Evolutionary conservation across 2,797 vertebrate species (phyloP), one percentile per base, ranked within the genome.

Genomic region (Monodelphis domestica): DNA sequence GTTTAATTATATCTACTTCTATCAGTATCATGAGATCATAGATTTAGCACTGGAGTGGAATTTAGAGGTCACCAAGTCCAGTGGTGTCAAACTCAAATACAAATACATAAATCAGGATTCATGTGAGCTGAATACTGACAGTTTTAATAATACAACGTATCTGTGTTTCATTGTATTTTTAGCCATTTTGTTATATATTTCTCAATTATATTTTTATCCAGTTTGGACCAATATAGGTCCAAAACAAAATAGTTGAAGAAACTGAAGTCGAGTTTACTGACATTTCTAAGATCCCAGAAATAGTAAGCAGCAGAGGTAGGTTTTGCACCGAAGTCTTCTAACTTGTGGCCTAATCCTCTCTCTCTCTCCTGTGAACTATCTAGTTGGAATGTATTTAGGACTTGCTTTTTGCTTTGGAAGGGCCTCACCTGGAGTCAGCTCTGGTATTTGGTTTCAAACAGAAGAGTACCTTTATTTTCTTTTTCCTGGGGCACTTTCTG

Each of bases 401-500:
- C 50, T 50, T 84, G 11, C 21, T 78, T 78, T 45, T 89, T 90
- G 87, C 54, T 91, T 94, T 93, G 84, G 45, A 95, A 95, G 87
- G 92, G 38, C 92, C 90, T 84, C 70, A 84, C 7, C 6, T 63
- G 63, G 51, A 87, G 53, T 97, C 94, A 88, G 6, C 88, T 95
- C 95, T 90, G 33, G 93, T 52, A 17, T 78, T 90, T 92, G 87
- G 57, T 59, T 55, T 91, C 26, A 29, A 54, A 9, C 87, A 24
- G 92, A 88, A 55, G 10, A 87, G 96, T n/a, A 70, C 63, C 29
- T 4, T 92, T 54, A 59, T 96, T 97, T 96, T 94, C 26, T 53
- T 97, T 96, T 92, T 96, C 96, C 89, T 87, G 93, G 4, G 7
- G 70, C 55, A 90, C 94, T 91, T 96, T 89, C 90, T 96, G 95